Evolutionary conservation across 30 jellyfish, hydroid and myxozoan species (phyloP).

Genomic region (Cassiopea xamachana): DNA sequence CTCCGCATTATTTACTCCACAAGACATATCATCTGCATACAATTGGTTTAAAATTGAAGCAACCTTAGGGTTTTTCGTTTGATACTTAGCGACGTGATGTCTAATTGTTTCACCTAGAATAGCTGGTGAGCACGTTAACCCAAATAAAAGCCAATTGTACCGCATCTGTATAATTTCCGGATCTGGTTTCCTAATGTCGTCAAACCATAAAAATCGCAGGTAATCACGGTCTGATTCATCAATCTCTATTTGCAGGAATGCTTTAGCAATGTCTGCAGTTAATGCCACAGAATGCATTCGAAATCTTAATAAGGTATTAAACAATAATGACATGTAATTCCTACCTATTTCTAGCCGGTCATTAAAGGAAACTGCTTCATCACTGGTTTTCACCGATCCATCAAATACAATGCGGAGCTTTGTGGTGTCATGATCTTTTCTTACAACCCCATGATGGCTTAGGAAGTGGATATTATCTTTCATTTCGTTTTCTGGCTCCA

Average conservation of each 20-base stretch:
- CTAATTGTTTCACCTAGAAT: conserved; percentile 27
- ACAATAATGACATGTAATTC: conserved; percentile 9
- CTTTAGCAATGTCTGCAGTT: conserved; percentile 48
- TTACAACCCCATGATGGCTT: conserved; percentile 12
- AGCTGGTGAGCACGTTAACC: conserved; percentile 29
- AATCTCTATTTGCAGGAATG: conserved; percentile 3
- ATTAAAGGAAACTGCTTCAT: conserved; percentile 35
- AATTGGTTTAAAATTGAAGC: conserved; percentile 3
- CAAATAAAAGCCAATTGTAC: conserved; percentile 11
- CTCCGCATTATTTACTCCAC: conserved; percentile 22
- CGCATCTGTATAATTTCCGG: conserved; percentile 22
- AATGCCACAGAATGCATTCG: conserved; percentile 2
- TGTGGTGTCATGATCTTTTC: conserved; percentile 10
- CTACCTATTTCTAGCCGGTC: conserved; percentile 41
- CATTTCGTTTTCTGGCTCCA: neutral
- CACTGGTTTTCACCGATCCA: conserved; percentile 41
- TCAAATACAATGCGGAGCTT: conserved; percentile 29
- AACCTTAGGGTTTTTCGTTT: conserved; percentile 10
- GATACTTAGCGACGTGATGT: conserved; percentile 28
- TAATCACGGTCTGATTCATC: conserved; percentile 14
- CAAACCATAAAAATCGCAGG: conserved; percentile 44
- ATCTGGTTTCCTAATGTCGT: neutral
- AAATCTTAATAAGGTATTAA: conserved; percentile 32
- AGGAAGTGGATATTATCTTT: neutral
- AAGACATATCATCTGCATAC: conserved; percentile 42